Evolutionary conservation across 2,888 invertebrate genomes (phyloP).

Genomic region (Caenorhabditis sp.): DNA sequence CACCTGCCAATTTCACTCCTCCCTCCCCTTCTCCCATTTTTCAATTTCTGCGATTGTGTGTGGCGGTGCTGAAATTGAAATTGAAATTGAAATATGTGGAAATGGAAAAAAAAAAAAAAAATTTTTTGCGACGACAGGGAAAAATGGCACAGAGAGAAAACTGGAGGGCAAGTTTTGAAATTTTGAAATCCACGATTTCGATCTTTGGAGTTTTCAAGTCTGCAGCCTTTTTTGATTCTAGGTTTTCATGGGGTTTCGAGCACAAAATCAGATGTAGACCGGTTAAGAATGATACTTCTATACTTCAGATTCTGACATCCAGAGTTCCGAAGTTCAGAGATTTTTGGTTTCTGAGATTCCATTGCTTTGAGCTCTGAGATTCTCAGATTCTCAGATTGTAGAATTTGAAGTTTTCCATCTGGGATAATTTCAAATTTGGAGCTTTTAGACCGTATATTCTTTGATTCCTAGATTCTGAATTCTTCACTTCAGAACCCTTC

Average conservation of each 20-base stretch:
- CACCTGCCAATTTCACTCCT: constrained; percentile 62
- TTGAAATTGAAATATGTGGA: constrained; percentile 43
- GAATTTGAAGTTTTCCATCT: neutral
- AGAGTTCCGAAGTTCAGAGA: neutral
- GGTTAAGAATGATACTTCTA: too few relatives aligned
- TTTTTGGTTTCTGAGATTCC: constrained; percentile 3
- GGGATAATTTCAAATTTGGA: neutral
- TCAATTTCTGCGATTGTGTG: constrained; percentile 6
- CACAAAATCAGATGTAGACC: too few relatives aligned
- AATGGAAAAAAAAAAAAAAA: constrained; percentile 17
- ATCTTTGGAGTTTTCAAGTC: too few relatives aligned
- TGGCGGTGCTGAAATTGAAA: constrained; percentile 49
- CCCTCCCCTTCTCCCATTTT: neutral
- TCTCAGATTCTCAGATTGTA: neutral
- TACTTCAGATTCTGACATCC: too few relatives aligned
- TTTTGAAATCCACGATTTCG: neutral
- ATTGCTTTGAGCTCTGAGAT: neutral
- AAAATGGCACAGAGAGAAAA: neutral
- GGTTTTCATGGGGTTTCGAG: too few relatives aligned
- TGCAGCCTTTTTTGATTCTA: too few relatives aligned
- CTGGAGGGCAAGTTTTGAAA: neutral
- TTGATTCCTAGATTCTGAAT: too few relatives aligned
- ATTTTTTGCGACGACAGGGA: neutral
- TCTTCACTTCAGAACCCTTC: neutral
- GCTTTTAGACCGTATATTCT: neutral